These are phyloP conservation scores for Crotalus helleri DNA, from an alignment of 2,113 vertebrate genomes.

Conservation along the genomic window DNA sequence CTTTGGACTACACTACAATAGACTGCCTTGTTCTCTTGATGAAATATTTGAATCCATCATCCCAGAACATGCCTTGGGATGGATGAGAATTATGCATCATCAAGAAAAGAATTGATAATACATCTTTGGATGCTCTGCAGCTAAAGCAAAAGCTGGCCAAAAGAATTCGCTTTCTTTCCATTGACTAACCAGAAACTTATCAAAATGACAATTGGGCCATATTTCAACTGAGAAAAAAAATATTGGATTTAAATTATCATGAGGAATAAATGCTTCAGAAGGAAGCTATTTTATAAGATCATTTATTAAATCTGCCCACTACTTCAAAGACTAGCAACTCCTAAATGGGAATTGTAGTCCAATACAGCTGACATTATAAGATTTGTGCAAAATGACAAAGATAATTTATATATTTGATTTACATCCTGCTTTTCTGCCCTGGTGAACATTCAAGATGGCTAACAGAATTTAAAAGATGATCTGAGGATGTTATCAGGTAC, in stretches of 20 bases:
- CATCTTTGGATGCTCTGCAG: constrained; percentile 39
- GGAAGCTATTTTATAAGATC: not conserved
- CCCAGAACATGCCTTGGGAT: constrained; percentile 48
- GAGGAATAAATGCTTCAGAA: not conserved
- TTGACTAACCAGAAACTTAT: constrained; percentile 41
- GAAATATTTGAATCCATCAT: constrained; percentile 68
- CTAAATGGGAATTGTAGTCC: not conserved
- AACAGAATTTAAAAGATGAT: not conserved
- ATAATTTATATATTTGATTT: not conserved
- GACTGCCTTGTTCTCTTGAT: constrained; percentile 63
- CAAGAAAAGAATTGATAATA: constrained; percentile 50
- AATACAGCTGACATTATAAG: not conserved
- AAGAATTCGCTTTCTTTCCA: constrained; percentile 39
- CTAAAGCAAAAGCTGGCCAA: constrained; percentile 46
- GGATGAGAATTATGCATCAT: constrained; percentile 59
- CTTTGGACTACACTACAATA: constrained; percentile 59
- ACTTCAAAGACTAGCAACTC: not conserved
- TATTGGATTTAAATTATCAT: not conserved
- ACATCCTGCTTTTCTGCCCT: not conserved
- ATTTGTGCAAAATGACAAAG: not conserved
- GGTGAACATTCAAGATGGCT: not conserved
- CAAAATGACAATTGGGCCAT: not conserved
- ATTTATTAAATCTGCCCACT: not conserved
- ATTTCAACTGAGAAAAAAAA: not conserved
- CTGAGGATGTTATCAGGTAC: not conserved